Base-by-base conservation (phyloP, 1,140 invertebrate genomes). In the Rhyacophila brunnea region DNA sequence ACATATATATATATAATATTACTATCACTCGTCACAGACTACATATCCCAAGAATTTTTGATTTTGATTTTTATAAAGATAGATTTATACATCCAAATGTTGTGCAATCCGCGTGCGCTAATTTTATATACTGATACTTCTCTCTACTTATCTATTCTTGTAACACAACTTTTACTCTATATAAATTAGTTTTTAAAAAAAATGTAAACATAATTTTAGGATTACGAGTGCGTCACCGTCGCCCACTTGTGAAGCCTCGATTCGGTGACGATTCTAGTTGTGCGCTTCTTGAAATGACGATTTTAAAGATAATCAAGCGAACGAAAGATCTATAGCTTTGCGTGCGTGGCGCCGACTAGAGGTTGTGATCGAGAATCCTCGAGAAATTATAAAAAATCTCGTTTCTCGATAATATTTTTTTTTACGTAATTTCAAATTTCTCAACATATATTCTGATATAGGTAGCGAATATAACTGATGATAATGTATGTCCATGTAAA, bases 111-210 rank as follows among this genome's bases (percentile, higher is more conserved):
- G 23, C 23, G 47, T 56, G 10, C 34, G 38, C 48, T 58, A 15
- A 50, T 58, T 62, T 49, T 62, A 49, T 58, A 54, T 54, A 40
- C 35, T 15, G 45, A 47, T 49, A 60, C 50, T 58, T 56, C 40
- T 64, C n/a, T 64, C 52, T 64, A 62, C 51, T 51, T 52, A 56
- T 58, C 61, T 64, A 64, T 60, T 64, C 62, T 64, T 64, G 40
- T 64, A 60, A 42, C 45, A 55, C 62, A 64, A 45, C 57, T 64
- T 64, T 57, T 64, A 64, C 54, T 55, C 58, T 60, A 43, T 52
- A 44, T 56, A 61, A 48, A 32, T 55, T 59, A 64, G 52, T 15
- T 35, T 20, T 40, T 64, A 56, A 56, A 28, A 56, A 56, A 28
- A 52, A 40, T 64, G 62, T 64, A 64, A 59, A 64, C 55, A 42